Conservation (phyloP, 2,113 vertebrate genomes). For the Carassius carassius region DNA sequence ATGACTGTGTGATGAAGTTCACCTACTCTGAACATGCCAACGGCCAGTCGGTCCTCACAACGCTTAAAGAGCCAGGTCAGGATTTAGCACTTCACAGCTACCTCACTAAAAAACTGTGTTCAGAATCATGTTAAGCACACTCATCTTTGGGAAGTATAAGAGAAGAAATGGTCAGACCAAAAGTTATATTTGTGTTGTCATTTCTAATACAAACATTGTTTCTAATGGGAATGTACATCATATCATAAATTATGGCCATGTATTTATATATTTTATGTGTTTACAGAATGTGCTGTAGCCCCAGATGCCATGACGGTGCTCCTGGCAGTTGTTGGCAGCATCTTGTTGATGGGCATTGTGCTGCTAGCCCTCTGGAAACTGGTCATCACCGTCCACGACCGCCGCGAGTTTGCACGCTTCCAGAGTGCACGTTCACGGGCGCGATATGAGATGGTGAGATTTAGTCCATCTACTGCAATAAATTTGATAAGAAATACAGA, state of each 20-base stretch:
- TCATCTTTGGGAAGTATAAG: background rate
- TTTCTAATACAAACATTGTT: background rate
- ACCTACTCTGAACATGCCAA: slow-evolving; percentile 88
- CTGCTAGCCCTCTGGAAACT: slow-evolving; percentile 91
- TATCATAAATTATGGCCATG: too few species aligned
- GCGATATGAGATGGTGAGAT: slow-evolving; percentile 92
- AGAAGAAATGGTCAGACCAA: background rate
- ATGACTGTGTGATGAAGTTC: slow-evolving; percentile 96
- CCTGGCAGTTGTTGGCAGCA: slow-evolving; percentile 86
- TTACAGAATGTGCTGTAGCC: slow-evolving; percentile 82
- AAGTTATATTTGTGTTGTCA: background rate
- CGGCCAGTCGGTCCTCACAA: slow-evolving; percentile 85
- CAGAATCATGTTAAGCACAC: background rate
- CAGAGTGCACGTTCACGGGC: slow-evolving; percentile 91
- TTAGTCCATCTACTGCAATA: background rate
- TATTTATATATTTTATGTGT: background rate
- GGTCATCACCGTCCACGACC: slow-evolving; percentile 92
- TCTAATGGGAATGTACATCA: background rate
- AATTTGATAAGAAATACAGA: background rate
- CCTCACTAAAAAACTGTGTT: background rate
- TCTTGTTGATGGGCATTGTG: slow-evolving; percentile 86
- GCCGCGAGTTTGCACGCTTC: slow-evolving; percentile 89
- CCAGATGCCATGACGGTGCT: slow-evolving; percentile 84
- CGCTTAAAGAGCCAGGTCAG: slow-evolving; percentile 91
- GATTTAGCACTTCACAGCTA: background rate